Base-by-base conservation (phyloP, 2,797 vertebrate species). In the Acanthurus leucopareius region DNA sequence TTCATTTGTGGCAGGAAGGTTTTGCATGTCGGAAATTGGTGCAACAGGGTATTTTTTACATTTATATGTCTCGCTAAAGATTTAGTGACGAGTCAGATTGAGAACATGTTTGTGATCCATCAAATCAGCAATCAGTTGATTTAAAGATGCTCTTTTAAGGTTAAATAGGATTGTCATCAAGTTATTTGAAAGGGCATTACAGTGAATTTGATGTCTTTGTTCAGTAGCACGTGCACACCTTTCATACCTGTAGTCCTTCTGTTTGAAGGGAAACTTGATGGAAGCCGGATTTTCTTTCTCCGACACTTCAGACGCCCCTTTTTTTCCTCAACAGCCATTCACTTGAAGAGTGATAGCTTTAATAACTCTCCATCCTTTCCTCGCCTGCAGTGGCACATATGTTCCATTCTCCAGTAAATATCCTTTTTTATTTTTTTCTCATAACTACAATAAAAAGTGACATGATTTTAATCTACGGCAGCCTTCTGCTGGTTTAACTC, bases 321-420 rank as follows among this genome's bases (percentile, higher is more conserved):
- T 22, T 22, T 75, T 70, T 73, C 7, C 48, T 56, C 9, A 78
- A 79, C 71, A 77, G 56, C 71, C 2, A 7, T 76, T 71, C 49
- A 77, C 74, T 83, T 68, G 59, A 62, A 51, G 82, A 88, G 77
- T 59, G 58, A 88, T 70, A 47, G 66, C 63, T 70, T 35, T 52
- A 82, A 84, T 84, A 86, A 59, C 19, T 52, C 22, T 52, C 47
- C 40, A 2, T 10, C 14, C 57, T 32, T 49, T 49, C 14, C 42
- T 47, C 1, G 52, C 51, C 66, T 54, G 56, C 67, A 73, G 73
- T 22, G 16, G 49, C 64, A 73, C 79, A 49, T 60, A 51, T 38
- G 61, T 68, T 53, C 66, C 35, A 20, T 4, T 72, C 20, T 79
- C 56, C 42, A 35, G 67, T 17, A 35, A 79, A 28, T 20, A 8